Conservation (phyloP, 2,888 invertebrate genomes). For the Lasius fuliginosus region DNA sequence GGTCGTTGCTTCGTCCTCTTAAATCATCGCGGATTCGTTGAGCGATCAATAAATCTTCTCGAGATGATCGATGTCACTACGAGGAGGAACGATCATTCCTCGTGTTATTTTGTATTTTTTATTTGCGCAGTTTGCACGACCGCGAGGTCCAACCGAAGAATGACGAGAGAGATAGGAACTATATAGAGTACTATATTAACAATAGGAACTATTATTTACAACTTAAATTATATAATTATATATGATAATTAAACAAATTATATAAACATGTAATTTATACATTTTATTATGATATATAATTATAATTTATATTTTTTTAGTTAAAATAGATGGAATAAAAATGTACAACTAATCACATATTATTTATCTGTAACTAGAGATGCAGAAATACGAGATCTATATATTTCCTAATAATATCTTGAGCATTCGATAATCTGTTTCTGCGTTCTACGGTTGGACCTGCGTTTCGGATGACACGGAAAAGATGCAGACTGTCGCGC, state of each 20-base stretch:
- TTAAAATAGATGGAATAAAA: neutral
- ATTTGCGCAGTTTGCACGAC: conserved; percentile 11
- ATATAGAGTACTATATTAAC: too few relatives aligned
- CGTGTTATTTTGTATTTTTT: conserved; percentile 9
- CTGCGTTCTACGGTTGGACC: neutral
- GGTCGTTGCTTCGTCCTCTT: conserved; percentile 57
- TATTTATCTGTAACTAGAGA: neutral
- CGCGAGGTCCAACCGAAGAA: neutral
- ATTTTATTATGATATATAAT: neutral
- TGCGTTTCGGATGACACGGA: neutral
- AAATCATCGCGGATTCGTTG: conserved; percentile 18
- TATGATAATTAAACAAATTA: neutral
- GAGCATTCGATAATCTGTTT: neutral
- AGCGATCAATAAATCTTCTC: conserved; percentile 41
- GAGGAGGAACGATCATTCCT: conserved; percentile 28
- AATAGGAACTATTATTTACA: neutral
- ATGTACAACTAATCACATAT: neutral
- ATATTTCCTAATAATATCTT: neutral
- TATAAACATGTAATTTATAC: neutral
- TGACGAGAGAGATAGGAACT: neutral
- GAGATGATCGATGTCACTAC: conserved; percentile 49
- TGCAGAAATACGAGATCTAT: neutral
- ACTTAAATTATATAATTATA: conserved; percentile 1
- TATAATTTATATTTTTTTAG: neutral
- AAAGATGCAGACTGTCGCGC: conserved; percentile 17